Evolutionary conservation across 2,888 invertebrate species (phyloP), one percentile per base, ranked within the genome.

Genomic region (Tinea semifulvella): DNA sequence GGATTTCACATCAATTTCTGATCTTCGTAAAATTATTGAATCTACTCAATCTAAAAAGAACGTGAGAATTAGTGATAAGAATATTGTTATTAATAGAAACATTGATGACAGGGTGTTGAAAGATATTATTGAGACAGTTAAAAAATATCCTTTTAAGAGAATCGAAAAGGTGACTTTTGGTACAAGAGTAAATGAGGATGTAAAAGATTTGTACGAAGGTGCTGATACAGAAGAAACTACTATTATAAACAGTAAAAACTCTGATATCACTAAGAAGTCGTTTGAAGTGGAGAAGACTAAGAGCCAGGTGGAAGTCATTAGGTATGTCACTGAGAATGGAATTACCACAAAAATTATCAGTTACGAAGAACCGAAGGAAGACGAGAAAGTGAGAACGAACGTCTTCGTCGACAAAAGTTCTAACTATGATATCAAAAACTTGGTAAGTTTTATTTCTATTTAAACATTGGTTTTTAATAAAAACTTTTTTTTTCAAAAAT

Each of bases 121-220:
- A 54, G 80, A 80, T 55, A 80, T 80, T 43, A 76, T 80, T 45
- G 80, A 80, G 27, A 79, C 80, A 2, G 80, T 80, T 11, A 77
- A 76, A 51, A 80, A 79, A 48, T 80, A 80, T 58, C 80, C 80
- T 17, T 80, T 80, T 49, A 80, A 80, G 49, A 67, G 73, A 53
- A 84, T 75, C 49, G 75, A 74, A 50, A 83, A 80, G 56, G 84
- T 84, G 28, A 76, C 83, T 5, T 79, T 82, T 52, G 80, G 85
- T 39, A 75, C 81, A 43, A 85, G 81, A 63, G 74, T 85, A 49
- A 84, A 85, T 49, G 75, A 85, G 54, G 84, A 85, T 53, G 82
- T 86, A 11, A 86, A 84, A 63, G 84, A 80, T 56, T 60, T 80
- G 10, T 79, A 79, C 44, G 80, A 80, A 61, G 79, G 80, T 14